Evolutionary conservation across 2,888 invertebrate genomes (phyloP).

Genomic region (Dioctria rufipes): DNA sequence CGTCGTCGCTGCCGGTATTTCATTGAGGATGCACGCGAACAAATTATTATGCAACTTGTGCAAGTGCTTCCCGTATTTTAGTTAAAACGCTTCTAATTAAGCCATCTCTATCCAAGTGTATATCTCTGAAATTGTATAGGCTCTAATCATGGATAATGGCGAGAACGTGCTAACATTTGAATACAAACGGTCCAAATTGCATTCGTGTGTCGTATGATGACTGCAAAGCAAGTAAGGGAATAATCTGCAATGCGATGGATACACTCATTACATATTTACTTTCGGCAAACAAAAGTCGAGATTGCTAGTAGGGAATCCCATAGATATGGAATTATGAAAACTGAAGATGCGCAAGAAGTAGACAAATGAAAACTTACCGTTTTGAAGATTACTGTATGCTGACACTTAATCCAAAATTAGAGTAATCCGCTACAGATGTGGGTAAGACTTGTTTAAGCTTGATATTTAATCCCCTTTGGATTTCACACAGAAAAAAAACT

Average conservation of each 20-base stretch:
- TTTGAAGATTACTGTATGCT: background rate
- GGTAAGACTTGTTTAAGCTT: constrained; percentile 17
- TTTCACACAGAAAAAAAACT: constrained; percentile 28
- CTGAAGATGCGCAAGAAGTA: background rate
- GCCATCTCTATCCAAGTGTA: constrained; percentile 19
- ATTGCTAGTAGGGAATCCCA: too few species aligned
- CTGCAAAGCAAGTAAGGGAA: background rate
- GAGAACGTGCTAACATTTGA: constrained; percentile 39
- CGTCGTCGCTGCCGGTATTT: background rate
- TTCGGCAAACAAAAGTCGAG: background rate
- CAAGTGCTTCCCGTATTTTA: constrained; percentile 36
- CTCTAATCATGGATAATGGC: constrained; percentile 37
- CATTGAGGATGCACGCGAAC: background rate
- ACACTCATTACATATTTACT: background rate
- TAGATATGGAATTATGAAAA: background rate
- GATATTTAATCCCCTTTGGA: constrained; percentile 34
- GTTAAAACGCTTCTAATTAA: constrained; percentile 44
- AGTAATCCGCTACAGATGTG: constrained; percentile 21
- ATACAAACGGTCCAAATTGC: constrained; percentile 39
- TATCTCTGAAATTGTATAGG: constrained; percentile 18
- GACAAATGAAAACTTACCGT: background rate
- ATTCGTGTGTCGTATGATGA: constrained; percentile 14
- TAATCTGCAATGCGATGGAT: background rate
- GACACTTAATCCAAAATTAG: constrained; percentile 21
- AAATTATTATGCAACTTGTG: constrained; percentile 34